phyloP scores from a whole-genome alignment of 2,888 invertebrate species.

The Octonoba sinensis region DNA sequence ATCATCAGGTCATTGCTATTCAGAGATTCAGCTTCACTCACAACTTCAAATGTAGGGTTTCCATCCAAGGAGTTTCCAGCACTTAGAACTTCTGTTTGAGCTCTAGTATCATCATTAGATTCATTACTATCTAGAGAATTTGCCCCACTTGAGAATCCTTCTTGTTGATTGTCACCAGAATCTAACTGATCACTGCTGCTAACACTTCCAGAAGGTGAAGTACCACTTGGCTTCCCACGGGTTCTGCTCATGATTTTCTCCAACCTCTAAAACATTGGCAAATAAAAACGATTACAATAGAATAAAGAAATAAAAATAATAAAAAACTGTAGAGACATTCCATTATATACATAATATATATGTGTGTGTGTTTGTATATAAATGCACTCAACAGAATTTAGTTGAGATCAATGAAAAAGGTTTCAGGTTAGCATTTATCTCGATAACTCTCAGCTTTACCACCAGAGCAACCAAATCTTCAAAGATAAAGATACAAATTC shows the following conservation, averaged over 20 bases:
- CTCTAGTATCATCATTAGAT: slow-evolving; percentile 20
- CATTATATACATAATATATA: too few species aligned
- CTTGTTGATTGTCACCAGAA: slow-evolving; percentile 45
- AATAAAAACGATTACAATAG: background rate
- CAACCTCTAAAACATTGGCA: slow-evolving; percentile 75
- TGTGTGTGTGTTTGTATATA: too few species aligned
- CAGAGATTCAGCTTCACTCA: slow-evolving; percentile 45
- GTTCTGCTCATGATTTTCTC: slow-evolving; percentile 94
- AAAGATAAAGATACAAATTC: too few species aligned
- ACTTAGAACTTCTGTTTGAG: slow-evolving; percentile 35
- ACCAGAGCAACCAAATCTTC: too few species aligned
- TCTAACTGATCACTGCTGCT: slow-evolving; percentile 60
- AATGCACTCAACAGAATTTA: too few species aligned
- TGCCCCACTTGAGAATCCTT: slow-evolving; percentile 48
- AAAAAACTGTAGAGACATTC: too few species aligned
- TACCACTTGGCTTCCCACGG: slow-evolving; percentile 51
- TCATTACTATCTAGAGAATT: slow-evolving; percentile 58
- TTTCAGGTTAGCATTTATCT: too few species aligned
- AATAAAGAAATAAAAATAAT: too few species aligned
- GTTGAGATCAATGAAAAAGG: too few species aligned
- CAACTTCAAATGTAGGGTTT: slow-evolving; percentile 41
- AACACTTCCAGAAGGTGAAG: slow-evolving; percentile 46
- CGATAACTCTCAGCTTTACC: too few species aligned
- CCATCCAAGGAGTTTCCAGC: slow-evolving; percentile 35
- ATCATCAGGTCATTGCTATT: slow-evolving; percentile 55